Evolutionary conservation across 1,140 invertebrate genomes (phyloP), one percentile per base, ranked within the genome.

Genomic region (Marisa cornuarietis): DNA sequence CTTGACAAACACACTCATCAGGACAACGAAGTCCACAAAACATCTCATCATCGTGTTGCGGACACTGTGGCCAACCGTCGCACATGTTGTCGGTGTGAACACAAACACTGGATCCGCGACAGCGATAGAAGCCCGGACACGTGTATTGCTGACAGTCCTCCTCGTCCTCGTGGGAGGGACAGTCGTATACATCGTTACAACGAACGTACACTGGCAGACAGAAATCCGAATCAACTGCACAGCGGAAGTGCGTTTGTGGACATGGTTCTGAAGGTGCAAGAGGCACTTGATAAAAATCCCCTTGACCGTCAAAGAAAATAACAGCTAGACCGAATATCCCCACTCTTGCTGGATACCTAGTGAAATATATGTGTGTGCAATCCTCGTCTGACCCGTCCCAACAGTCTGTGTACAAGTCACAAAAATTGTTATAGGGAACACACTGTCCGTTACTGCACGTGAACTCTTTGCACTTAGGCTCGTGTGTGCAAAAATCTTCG

Each of bases 21-120:
- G 71, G 71, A 24, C 71, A 73, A 20, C 5, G 13, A 20, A n/a
- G 20, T 18, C 58, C 51, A 58, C 71, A 73, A 49, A 73, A 54
- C 51, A 73, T 16, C 20, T 73, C 71, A 51, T 73, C 71, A 22
- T 73, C 71, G 5, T 58, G 18, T 24, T 73, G 71, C 4, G 71
- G 71, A 31, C 71, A 73, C 3, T 73, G 71, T 14, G 71, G 71
- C 71, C 42, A 51, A 14, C 71, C 71, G 51, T 73, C 71, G 58
- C 71, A 73, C 71, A 73, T n/a, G 71, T 73, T 49, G 49, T 73
- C 71, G n/a, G 18, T 54, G 22, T 73, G 71, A 3, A 73, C 0
- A 73, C 71, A 73, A 10, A 58, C 18, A 16, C 16, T 73, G 16
- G 71, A 73, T 20, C 51, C 49, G 16, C 71, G 42, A n/a, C 71